Conservation (phyloP, 92 coral and sea anemone genomes). For the Zoanthus sociatus region DNA sequence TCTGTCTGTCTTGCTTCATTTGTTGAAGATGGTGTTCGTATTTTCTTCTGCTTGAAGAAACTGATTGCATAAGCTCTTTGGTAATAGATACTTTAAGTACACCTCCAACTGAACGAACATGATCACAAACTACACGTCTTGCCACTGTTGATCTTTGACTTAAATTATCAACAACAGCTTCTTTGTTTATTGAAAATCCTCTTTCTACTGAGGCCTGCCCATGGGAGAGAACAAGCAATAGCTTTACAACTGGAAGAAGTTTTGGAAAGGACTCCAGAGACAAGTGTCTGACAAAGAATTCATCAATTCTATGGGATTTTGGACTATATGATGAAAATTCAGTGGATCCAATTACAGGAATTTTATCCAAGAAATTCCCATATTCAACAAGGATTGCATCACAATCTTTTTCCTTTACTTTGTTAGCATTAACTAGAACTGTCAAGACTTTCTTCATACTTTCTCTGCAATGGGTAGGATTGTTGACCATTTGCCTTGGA, state of each 20-base stretch:
- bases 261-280: conserved; percentile 6
- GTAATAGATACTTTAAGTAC: conserved; percentile 27
- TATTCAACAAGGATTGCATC: conserved; percentile 14
- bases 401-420: conserved; percentile 12
- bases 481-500: conserved; percentile 16
- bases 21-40: conserved; percentile 26
- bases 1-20: conserved; percentile 24
- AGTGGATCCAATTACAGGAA: conserved; percentile 5
- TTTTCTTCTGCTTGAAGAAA: conserved; percentile 24
- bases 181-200: conserved; percentile 41
- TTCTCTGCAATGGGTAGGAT: conserved; percentile 10
- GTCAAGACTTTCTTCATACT: conserved; percentile 26
- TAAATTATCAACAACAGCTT: conserved; percentile 30
- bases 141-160: conserved; percentile 6
- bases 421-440: conserved; percentile 19
- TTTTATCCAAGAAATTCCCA: conserved; percentile 5
- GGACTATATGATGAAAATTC: conserved; percentile 3
- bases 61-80: conserved; percentile 33
- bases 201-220: conserved; percentile 46
- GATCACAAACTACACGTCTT: conserved; percentile 38
- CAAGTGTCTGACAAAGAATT: conserved; percentile 1
- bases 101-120: conserved; percentile 36
- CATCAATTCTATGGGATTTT: background rate
- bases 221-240: conserved; percentile 45
- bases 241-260: conserved; percentile 21